A percentile compares a stretch with the other conserved stretches of the same genome.
phyloP scores from a whole-genome alignment of 2,888 invertebrate genomes.

The Macropis europaea region DNA sequence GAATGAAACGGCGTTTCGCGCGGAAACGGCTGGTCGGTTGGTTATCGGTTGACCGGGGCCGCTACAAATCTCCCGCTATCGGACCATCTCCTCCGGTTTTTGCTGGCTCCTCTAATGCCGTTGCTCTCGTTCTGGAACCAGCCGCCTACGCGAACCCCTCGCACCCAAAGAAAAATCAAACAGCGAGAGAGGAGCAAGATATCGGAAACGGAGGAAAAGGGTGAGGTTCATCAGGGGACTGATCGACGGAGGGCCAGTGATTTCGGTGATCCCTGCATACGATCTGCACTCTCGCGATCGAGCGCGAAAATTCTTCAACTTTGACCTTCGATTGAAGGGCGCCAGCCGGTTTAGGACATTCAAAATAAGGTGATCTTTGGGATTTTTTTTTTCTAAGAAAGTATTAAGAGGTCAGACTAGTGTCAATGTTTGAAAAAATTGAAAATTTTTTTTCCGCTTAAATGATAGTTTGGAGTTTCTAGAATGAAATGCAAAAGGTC shows the following conservation, averaged over 20 bases:
- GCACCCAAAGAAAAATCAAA: not conserved
- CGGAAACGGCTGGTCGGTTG: conserved; percentile 58
- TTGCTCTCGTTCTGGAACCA: conserved; percentile 43
- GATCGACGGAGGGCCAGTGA: conserved; percentile 69
- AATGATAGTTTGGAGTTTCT: no score
- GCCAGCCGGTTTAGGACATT: no score
- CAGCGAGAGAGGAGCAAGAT: not conserved
- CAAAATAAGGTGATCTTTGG: no score
- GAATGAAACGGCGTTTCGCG: conserved; percentile 6
- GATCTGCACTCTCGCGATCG: no score
- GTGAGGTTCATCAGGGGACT: conserved; percentile 66
- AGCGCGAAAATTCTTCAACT: no score
- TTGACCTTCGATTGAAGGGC: no score
- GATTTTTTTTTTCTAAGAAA: no score
- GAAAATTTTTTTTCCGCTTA: no score
- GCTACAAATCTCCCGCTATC: conserved; percentile 76
- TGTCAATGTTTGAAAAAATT: no score
- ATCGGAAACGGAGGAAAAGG: conserved; percentile 4
- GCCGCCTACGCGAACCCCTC: conserved; percentile 7
- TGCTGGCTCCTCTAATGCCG: conserved; percentile 72
- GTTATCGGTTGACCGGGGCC: conserved; percentile 74
- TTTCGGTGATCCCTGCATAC: no score
- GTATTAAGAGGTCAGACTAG: no score
- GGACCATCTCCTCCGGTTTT: conserved; percentile 73
- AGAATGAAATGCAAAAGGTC: no score